Evolutionary conservation across 2,888 invertebrate species (phyloP), one percentile per base, ranked within the genome.

Genomic region (Hirtodrosophila alboralis): DNA sequence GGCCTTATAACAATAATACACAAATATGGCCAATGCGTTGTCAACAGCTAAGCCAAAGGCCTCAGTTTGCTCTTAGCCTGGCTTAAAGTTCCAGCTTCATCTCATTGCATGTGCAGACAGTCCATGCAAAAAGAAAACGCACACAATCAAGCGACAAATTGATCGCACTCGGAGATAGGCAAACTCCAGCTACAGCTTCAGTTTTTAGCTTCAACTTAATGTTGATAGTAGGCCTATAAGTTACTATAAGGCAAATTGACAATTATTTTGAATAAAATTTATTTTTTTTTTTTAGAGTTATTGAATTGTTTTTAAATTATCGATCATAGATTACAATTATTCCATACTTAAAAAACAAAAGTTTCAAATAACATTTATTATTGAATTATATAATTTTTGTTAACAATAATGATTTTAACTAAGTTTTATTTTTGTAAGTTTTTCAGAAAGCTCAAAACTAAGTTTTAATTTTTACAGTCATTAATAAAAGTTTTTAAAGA

Each of bases 71-170:
- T 21, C n/a, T n/a, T 43, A 41, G 33, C 34, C 28, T 28, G 10
- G 54, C 60, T 53, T 62, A 65, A 62, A 57, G 47, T 61, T 37
- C 52, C 34, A 26, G 21, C 41, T 21, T 33, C 26, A 38, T 13
- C 34, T 6, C 23, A 40, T 45, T 28, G 53, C 59, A 54, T 54
- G 53, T 30, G 37, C 13, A 43, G 47, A 33, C 41, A 12, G 34
- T 48, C 52, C 80, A 80, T 74, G 74, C 81, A 67, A 63, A 58
- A 75, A 76, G 64, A 63, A 58, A 75, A 76, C 66, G 57, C 80
- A 73, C 78, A 78, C 78, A 85, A 83, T 75, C 83, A 85, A 83
- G 70, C 80, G 86, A 85, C 81, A 86, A 85, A 83, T 83, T 85
- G 83, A 83, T 83, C 80, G 84, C 72, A 68, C 76, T 64, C 43